Base-by-base conservation (phyloP, 1,140 invertebrate species). In the Bactericera cockerelli region DNA sequence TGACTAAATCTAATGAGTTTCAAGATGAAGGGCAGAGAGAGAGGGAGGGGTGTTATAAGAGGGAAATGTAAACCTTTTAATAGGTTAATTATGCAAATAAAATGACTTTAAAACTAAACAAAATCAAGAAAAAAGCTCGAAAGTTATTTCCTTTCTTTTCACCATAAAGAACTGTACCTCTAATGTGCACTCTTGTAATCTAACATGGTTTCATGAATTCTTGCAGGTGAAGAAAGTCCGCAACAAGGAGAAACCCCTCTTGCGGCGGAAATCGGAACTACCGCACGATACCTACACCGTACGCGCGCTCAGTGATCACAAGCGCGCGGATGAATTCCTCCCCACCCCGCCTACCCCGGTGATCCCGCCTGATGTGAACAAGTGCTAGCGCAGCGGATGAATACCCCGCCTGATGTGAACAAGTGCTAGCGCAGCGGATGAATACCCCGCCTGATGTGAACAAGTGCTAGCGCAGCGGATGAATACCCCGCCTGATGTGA, bases 221-320 rank as follows among this genome's bases (percentile, higher is more conserved):
- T n/a, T n/a, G 28, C 55, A 72, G 68, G 68, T 67, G 68, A 67
- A 72, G 65, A 71, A 77, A 72, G 65, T 71, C 70, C 76, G 74
- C 65, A 85, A 85, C 71, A 84, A 82, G 71, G 84, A 84, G 59
- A 93, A 93, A 72, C 89, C 89, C 25, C 75, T 96, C 63, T 75
- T 96, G 42, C 81, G 92, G 71, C 84, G 90, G 70, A 97, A 96
- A 76, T 95, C 91, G 14, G 92, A 96, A 74, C 76, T 96, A 70
- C 92, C 92, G 25, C 86, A 92, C 68, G 92, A 96, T 76, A 80
- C 84, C 62, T 84, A 84, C 68, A 95, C 89, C 28, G 82, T 93
- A 65, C 85, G 85, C 69, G 90, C 90, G 63, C 78, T 96, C 59
- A 88, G 83, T 69, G 89, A 90, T 70, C 91, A 96, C 76, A 92